Evolutionary conservation across 2,888 invertebrate species (phyloP), one percentile per base, ranked within the genome.

Genomic region (Limnephilus lunatus): DNA sequence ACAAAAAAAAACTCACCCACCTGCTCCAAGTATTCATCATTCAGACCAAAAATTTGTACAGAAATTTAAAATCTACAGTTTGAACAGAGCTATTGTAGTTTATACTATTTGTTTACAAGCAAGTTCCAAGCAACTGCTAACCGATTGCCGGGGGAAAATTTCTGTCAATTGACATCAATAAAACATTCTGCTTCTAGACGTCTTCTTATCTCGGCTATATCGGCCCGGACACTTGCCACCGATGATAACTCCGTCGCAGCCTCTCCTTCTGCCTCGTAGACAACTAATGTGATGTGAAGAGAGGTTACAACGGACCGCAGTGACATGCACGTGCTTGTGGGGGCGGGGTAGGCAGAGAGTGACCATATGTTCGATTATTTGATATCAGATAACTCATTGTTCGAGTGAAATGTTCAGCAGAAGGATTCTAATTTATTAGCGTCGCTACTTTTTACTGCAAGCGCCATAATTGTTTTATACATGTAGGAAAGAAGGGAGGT

Each of bases 161-260:
- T 90, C 93, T 82, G 86, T 90, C 93, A 93, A 93, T 93, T 93
- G 93, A 93, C 93, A 93, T 93, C 91, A 93, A 93, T 93, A 91
- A 92, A 93, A 48, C 91, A 92, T 85, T 86, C 25, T 39, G 83
- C 83, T 35, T 83, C 15, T 83, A 30, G 30, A 35, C 32, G 31
- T 25, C 83, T 68, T 68, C 68, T 68, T 68, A 68, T 68, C 68
- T 68, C 68, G 9, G 68, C 68, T 68, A 68, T 83, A 83, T 83
- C 83, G 83, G 83, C 11, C 35, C 5, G 83, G 7, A 14, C 32
- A 82, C 82, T 15, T 31, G 31, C 32, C 32, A 31, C 35, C 19
- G 35, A 35, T 11, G 19, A 31, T 31, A 83, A 1, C 68, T 68
- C 68, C n/a, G 68, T 68, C 25, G 68, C 68, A 25, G 25, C 68